These are phyloP conservation scores for Monopterus albus DNA, from an alignment of 2,113 vertebrate species.

Conservation along the genomic window DNA sequence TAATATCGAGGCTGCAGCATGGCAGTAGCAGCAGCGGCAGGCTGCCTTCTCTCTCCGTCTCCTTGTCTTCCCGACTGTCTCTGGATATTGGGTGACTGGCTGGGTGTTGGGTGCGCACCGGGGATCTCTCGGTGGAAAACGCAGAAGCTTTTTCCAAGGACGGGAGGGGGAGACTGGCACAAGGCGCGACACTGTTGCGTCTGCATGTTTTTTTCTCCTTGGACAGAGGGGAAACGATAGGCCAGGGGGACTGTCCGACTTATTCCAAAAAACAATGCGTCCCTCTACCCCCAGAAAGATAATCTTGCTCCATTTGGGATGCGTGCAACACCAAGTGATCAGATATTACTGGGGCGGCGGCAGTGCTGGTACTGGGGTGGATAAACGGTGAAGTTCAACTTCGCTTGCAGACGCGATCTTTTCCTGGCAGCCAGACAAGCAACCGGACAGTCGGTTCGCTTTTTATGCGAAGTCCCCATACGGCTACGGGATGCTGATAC, in stretches of 20 bases:
- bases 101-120: slow-evolving; percentile 56
- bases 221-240: slow-evolving; percentile 45
- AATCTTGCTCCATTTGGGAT: slow-evolving; percentile 71
- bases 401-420: slow-evolving; percentile 61
- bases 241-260: slow-evolving; percentile 57
- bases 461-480: slow-evolving; percentile 32
- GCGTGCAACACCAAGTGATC: slow-evolving; percentile 63
- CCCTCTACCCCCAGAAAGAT: slow-evolving; percentile 63
- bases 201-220: slow-evolving; percentile 53
- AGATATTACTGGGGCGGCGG: slow-evolving; percentile 60
- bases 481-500: slow-evolving; percentile 68
- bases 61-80: slow-evolving; percentile 1
- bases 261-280: slow-evolving; percentile 66
- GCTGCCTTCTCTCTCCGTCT: slow-evolving; percentile 3
- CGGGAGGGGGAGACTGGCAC: slow-evolving; percentile 50
- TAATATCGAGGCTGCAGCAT: slow-evolving; percentile 53
- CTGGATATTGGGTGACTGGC: slow-evolving; percentile 59
- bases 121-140: slow-evolving; percentile 52
- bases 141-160: slow-evolving; percentile 26
- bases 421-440: slow-evolving; percentile 50
- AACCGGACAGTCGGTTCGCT: slow-evolving; percentile 52
- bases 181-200: slow-evolving; percentile 76
- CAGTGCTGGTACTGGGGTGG: slow-evolving; percentile 49
- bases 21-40: slow-evolving; percentile 29
- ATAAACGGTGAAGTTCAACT: slow-evolving; percentile 75